Conservation (phyloP, 2,797 vertebrate species). For the Lepilemur septentrionalis region DNA sequence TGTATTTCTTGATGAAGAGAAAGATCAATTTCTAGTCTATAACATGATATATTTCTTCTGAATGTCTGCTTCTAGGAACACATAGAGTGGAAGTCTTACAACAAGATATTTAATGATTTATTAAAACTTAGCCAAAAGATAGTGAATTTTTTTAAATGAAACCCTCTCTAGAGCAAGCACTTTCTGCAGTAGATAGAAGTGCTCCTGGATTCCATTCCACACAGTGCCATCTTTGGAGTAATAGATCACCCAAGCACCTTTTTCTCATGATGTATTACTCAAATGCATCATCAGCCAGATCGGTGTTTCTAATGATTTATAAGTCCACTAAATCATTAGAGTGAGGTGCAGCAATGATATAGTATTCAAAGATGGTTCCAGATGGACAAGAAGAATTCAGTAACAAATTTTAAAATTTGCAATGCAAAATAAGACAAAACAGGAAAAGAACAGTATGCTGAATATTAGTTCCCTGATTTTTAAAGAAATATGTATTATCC, state of each 20-base stretch:
- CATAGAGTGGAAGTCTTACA: not conserved
- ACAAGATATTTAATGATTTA: constrained; percentile 26
- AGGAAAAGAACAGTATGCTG: not conserved
- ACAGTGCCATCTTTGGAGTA: constrained; percentile 64
- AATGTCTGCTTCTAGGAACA: constrained; percentile 33
- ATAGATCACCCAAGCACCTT: constrained; percentile 75
- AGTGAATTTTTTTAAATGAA: not conserved
- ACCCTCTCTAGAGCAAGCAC: not conserved
- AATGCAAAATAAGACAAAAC: constrained; percentile 49
- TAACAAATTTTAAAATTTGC: constrained; percentile 51
- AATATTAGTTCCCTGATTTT: not conserved
- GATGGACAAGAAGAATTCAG: constrained; percentile 46
- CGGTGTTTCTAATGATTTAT: constrained; percentile 78
- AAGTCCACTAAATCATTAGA: constrained; percentile 74
- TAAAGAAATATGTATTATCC: not conserved
- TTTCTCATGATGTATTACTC: constrained; percentile 79
- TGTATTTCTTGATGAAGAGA: constrained; percentile 14
- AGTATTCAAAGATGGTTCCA: constrained; percentile 76
- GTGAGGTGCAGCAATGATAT: constrained; percentile 54
- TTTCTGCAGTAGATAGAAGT: not conserved
- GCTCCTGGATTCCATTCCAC: constrained; percentile 53
- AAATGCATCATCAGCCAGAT: constrained; percentile 74
- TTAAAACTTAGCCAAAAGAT: constrained; percentile 27
- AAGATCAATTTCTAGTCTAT: not conserved
- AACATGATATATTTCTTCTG: not conserved